Percentiles rank a stretch among this genome's conserved stretches.
Evolutionary conservation across 2,113 vertebrate species (phyloP).

Genomic region (Saccopteryx leptura): DNA sequence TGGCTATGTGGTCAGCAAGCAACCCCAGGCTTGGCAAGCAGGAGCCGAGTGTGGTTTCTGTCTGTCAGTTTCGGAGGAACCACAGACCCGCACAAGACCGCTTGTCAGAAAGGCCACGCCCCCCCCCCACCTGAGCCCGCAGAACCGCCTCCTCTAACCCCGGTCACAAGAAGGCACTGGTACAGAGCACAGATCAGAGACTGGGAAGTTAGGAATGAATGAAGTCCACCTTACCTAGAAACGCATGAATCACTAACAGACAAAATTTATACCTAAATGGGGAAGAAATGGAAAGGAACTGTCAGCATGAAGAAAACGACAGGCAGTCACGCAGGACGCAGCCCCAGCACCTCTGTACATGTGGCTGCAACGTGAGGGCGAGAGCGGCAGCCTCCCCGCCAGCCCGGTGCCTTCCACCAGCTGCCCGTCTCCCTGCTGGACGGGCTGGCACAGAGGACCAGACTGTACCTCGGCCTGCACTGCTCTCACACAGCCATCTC

Average conservation of each 20-base stretch:
- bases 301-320: constrained; percentile 91
- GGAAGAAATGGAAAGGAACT: constrained; percentile 91
- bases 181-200: constrained; percentile 80
- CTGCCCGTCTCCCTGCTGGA: accelerated
- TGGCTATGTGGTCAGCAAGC: neutral
- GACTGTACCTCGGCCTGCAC: accelerated
- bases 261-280: constrained; percentile 98
- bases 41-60: neutral
- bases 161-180: constrained; percentile 40
- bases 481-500: neutral
- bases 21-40: neutral
- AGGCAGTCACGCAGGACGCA: constrained; percentile 80
- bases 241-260: constrained; percentile 96
- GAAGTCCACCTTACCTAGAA: constrained; percentile 98
- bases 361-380: accelerated
- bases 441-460: neutral
- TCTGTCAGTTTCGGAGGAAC: neutral
- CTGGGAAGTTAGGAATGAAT: constrained; percentile 87
- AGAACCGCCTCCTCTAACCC: neutral
- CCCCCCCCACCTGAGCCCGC: accelerated
- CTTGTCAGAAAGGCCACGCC: accelerated
- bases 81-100: neutral
- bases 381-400: neutral
- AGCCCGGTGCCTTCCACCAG: accelerated
- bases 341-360: neutral